These are phyloP conservation scores for Poeciliopsis infans DNA, from an alignment of 2,797 vertebrate species.

Conservation along the genomic window DNA sequence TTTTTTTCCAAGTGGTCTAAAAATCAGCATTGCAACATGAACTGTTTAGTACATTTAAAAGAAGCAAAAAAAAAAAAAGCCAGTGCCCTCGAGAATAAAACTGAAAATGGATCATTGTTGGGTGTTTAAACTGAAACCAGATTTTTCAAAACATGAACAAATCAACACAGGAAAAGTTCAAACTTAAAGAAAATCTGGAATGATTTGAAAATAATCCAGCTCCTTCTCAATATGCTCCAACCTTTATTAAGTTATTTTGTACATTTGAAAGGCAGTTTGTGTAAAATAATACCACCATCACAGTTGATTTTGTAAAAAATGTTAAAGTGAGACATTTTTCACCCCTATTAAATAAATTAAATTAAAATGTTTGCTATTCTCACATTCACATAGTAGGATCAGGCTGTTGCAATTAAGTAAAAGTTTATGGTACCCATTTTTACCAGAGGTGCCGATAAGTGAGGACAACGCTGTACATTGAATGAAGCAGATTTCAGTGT, in stretches of 20 bases:
- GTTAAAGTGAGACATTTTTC: neutral
- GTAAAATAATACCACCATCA: neutral
- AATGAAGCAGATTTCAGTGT: neutral
- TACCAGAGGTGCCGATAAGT: neutral
- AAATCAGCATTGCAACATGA: neutral
- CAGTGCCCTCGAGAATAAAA: neutral
- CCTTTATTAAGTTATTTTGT: neutral
- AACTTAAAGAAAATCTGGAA: neutral
- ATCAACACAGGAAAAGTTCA: neutral
- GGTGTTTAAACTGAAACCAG: neutral
- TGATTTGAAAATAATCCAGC: neutral
- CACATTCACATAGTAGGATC: neutral
- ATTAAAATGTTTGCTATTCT: neutral
- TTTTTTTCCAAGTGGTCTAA: neutral
- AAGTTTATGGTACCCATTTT: neutral
- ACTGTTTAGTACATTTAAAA: neutral
- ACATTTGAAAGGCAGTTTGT: neutral
- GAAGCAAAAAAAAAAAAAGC: neutral
- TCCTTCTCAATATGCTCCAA: neutral
- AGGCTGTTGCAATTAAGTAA: neutral
- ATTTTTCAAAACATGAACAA: neutral
- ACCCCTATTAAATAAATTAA: neutral
- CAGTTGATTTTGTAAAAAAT: neutral
- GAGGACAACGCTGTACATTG: neutral
- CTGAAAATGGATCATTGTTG: neutral